Base-by-base conservation (phyloP, 2,797 vertebrate species). In the Erithacus rubecula region DNA sequence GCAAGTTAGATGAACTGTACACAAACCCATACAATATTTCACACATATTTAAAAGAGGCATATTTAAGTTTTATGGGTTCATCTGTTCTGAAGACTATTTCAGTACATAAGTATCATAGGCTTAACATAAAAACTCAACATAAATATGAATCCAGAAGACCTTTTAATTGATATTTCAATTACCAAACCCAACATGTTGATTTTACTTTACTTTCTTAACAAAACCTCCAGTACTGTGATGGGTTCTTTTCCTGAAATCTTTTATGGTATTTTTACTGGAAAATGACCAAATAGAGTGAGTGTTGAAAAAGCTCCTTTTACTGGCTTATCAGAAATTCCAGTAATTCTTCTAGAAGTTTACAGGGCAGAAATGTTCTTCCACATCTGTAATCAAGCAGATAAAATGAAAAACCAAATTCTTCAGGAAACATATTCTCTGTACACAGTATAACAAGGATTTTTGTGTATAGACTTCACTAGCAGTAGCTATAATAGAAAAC, bases 271-370 rank as follows among this genome's bases (percentile, higher is more conserved):
- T 97, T 96, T 91, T 91, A 79, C 80, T 90, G 51, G 39, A 95
- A 95, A 70, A 85, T 62, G 17, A 96, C 83, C 71, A 89, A 86
- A 91, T 2, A 87, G 51, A 80, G 26, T 46, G 70, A 87, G 7
- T 67, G 5, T 30, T 77, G 65, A 21, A 78, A 95, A 93, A 82
- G 37, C 20, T 43, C 27, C 82, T 93, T 94, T 51, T 58, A 58
- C 46, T 91, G 70, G 23, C 91, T 95, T 93, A 93, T 95, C 68
- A 86, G 46, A 96, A 88, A 95, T 89, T 90, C 64, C 85, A 95
- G 39, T 76, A 91, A 91, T 95, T 97, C 92, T 81, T 95, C 90
- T 34, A 82, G 49, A 86, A 55, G 36, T 88, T 96, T 92, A 95
- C 30, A 70, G 59, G 39, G 49, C 36, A 59, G 5, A 95, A 83